Evolutionary conservation across 2,113 vertebrate genomes (phyloP).

Genomic region (Balaeniceps rex): DNA sequence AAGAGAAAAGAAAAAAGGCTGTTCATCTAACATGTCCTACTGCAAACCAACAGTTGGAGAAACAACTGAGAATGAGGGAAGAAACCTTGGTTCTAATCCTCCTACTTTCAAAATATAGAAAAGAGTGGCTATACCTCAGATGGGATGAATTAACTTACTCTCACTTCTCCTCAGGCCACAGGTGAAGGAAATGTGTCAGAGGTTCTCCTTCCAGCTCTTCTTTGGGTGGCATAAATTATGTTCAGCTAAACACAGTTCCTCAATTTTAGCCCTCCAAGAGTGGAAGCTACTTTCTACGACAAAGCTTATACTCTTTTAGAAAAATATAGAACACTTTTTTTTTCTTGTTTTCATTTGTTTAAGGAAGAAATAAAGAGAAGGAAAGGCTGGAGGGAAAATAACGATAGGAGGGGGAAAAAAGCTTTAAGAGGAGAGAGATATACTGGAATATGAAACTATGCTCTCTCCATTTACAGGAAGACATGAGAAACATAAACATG

Average conservation of each 20-base stretch:
- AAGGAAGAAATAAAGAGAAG: neutral
- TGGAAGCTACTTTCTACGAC: neutral
- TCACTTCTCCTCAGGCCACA: neutral
- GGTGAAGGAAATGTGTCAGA: neutral
- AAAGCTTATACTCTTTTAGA: neutral
- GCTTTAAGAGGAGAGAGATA: neutral
- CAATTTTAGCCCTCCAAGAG: neutral
- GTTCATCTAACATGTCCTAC: neutral
- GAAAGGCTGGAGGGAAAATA: neutral
- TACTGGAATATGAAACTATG: neutral
- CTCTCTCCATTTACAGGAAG: neutral
- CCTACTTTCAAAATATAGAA: neutral
- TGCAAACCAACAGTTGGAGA: neutral
- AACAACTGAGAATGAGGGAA: neutral
- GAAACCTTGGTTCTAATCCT: neutral
- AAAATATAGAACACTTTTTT: neutral
- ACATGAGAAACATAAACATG: neutral
- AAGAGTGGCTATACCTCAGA: neutral
- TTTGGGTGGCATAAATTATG: neutral
- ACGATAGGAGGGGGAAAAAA: rapidly evolving
- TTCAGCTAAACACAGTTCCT: neutral
- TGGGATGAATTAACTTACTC: neutral
- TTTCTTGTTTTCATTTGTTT: neutral
- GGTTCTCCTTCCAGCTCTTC: neutral
- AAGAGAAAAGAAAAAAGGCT: neutral